A percentile compares a stretch with the other conserved stretches of the same genome.
These are phyloP conservation scores for Trichogramma dendrolimi DNA, from an alignment of 2,888 invertebrate genomes.

Conservation along the genomic window DNA sequence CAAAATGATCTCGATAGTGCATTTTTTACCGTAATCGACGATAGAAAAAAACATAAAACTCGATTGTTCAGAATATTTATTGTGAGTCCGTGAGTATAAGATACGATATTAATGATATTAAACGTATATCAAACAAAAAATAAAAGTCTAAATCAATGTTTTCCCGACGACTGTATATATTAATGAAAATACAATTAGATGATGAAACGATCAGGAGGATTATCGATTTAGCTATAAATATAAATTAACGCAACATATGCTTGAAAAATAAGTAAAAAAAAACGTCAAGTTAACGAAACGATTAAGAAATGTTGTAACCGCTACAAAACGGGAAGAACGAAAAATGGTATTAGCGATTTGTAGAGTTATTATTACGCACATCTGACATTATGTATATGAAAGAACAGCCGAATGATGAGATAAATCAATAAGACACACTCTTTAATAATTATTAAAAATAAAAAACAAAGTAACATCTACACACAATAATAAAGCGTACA, in stretches of 20 bases:
- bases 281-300: background rate
- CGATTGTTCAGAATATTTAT: background rate
- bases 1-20: conserved; percentile 27
- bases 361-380: conserved; percentile 36
- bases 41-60: background rate
- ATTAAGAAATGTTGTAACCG: background rate
- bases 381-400: conserved; percentile 1
- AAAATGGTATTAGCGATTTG: conserved; percentile 34
- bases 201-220: background rate
- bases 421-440: too few relatives aligned
- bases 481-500: too few relatives aligned
- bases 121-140: conserved; percentile 30
- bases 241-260: conserved; percentile 19
- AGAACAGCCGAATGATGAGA: background rate
- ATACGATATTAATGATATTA: background rate
- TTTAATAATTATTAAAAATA: too few relatives aligned
- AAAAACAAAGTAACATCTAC: too few relatives aligned
- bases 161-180: conserved; percentile 37
- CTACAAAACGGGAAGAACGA: conserved; percentile 26
- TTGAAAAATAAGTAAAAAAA: conserved; percentile 3
- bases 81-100: too few relatives aligned
- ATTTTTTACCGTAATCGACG: conserved; percentile 28
- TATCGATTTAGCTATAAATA: conserved; percentile 19
- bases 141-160: conserved; percentile 33
- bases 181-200: background rate